Base-by-base conservation (phyloP, 2,113 vertebrate species). In the Mus spicilegus region DNA sequence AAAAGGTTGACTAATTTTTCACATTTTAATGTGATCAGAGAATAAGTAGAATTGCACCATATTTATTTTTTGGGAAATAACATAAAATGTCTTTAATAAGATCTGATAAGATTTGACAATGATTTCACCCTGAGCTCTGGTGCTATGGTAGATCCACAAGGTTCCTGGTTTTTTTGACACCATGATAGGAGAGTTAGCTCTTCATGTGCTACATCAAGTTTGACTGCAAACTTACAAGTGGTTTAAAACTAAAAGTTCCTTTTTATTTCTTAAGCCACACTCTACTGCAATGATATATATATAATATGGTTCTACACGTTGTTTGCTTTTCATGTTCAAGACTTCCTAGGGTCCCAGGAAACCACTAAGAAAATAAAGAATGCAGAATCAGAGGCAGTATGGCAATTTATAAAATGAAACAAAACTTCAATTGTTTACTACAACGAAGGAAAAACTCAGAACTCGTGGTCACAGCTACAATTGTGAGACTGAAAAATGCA, bases 11-110 rank as follows among this genome's bases (percentile, higher is more conserved):
- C 86, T 85, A 17, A n/a, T 22, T 89, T 93, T 92, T 96, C 39
- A 95, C 75, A 90, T 94, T 93, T 89, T 78, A 94, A 85, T 63
- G 33, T 19, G 13, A 92, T 56, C 20, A 92, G 26, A 90, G 22
- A 67, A 87, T 54, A 82, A 63, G 1, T 1, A 22, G 51, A 93
- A n/a, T 54, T 81, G 78, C 63, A 65, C 2, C 24, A 28, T 61
- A 77, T 93, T 75, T 77, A 42, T 73, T 94, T 95, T 80, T 20
- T 78, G 95, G 39, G 13, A 91, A 91, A 76, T 73, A 63, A 49
- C 19, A 28, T 24, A 33, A 1, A 69, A 3, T 42, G 0, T 90
- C 39, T 61, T 61, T 87, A 73, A 42, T 65, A 75, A 86, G 7
- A 0, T 77, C 22, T 86, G 33, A 46, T 76, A 12, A 58, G 0